Percentiles rank a stretch among this genome's conserved stretches.
Conservation (phyloP, 2,888 invertebrate genomes). For the Drosophila subquinaria region DNA sequence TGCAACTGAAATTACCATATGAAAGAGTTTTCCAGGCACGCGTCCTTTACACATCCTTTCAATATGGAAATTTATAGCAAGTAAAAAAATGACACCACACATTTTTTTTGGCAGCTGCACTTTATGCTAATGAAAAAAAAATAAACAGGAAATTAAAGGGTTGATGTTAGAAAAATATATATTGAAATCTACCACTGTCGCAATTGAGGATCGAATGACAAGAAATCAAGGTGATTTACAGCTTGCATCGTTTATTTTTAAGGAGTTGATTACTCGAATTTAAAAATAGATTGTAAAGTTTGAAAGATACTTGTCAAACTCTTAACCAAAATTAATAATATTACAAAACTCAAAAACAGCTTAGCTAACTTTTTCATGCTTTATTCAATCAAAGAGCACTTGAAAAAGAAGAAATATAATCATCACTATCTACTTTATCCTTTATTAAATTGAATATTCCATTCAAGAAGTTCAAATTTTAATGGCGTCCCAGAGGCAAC, state of each 20-base stretch:
- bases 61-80: constrained; percentile 49
- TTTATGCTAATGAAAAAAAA: constrained; percentile 64
- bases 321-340: neutral
- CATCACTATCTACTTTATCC: constrained; percentile 43
- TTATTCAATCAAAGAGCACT: constrained; percentile 56
- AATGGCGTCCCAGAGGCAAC: constrained; percentile 28
- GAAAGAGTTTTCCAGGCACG: constrained; percentile 58
- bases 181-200: constrained; percentile 20
- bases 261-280: neutral
- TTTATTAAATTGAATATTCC: constrained; percentile 49
- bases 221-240: constrained; percentile 33
- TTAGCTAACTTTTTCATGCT: constrained; percentile 22
- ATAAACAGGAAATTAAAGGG: constrained; percentile 45
- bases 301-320: neutral
- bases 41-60: constrained; percentile 49
- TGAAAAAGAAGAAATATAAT: constrained; percentile 20
- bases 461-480: constrained; percentile 15
- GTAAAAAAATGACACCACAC: constrained; percentile 56
- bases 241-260: constrained; percentile 14
- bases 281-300: neutral
- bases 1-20: constrained; percentile 56
- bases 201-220: constrained; percentile 35
- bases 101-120: constrained; percentile 60
- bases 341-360: neutral
- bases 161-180: constrained; percentile 35